Base-by-base conservation (phyloP, 2,113 vertebrate species). In the Rousettus leschenaultii region DNA sequence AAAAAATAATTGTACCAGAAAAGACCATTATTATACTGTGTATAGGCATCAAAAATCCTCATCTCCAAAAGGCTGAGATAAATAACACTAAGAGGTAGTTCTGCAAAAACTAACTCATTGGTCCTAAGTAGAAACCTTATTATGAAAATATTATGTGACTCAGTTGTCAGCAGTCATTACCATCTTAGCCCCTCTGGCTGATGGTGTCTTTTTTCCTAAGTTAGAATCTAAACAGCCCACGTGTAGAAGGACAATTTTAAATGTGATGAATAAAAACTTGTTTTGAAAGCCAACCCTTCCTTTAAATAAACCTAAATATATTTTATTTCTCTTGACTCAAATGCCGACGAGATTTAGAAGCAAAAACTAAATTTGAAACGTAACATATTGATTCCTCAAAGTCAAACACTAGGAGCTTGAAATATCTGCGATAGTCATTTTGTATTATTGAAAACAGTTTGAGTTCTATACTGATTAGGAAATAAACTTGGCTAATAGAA, bases 111-210 rank as follows among this genome's bases (percentile, higher is more conserved):
- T 77, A 97, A 70, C 21, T 77, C 33, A 96, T 90, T 97, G 90
- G 70, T 95, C 90, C 89, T 75, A 68, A 95, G 70, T 68, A 87
- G 95, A 95, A 79, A 95, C 86, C 91, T 86, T 83, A 70, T 75
- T 97, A 96, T 93, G 74, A 93, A 97, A 98, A 96, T 95, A 96
- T 93, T 48, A 28, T 90, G 53, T 79, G 91, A 35, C 89, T 97
- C 30, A 80, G 13, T 84, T 97, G 79, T 95, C 66, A 86, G 65
- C 57, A 97, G n/a, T 73, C 71, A 97, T 97, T 96, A 97, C 75
- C 45, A 78, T 97, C 95, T 96, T 85, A 97, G 96, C 68, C 95
- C 84, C 65, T 96, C 57, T 86, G 92, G 74, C 35, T 95, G 74
- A 51, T 45, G 59, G 73, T 92, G 92, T 97, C 75, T 53, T 7